phyloP scores from a whole-genome alignment of 2,113 vertebrate genomes.

The Pteropus alecto region DNA sequence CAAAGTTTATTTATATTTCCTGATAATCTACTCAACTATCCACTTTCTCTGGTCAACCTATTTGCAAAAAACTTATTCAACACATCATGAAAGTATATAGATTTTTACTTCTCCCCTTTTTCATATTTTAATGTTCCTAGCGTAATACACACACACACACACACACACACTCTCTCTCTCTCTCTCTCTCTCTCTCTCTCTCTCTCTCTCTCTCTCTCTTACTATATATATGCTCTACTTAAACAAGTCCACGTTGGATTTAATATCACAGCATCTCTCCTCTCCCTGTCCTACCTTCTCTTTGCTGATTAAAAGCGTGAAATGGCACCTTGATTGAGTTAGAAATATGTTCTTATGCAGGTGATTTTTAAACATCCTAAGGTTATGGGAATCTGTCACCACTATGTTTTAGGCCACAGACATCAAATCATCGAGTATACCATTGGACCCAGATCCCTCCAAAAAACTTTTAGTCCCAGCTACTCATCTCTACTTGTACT shows the following conservation, averaged over 20 bases:
- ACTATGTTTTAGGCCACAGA: background rate
- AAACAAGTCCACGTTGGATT: background rate
- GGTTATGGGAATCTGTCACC: background rate
- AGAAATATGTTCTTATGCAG: background rate
- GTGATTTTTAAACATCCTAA: background rate
- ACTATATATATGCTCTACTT: too few relatives aligned
- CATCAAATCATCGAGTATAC: background rate
- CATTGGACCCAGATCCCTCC: background rate
- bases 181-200: too few relatives aligned
- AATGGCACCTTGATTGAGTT: background rate
- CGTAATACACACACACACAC: background rate
- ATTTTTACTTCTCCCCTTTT: conserved; percentile 6
- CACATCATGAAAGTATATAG: background rate
- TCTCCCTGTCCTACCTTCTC: background rate
- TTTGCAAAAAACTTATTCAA: background rate
- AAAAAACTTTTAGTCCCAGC: background rate
- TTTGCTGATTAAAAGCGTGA: background rate
- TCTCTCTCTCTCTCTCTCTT: too few relatives aligned
- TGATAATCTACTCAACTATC: background rate
- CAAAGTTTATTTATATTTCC: conserved; percentile 31
- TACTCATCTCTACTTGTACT: background rate
- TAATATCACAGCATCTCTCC: background rate
- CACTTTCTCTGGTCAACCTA: background rate
- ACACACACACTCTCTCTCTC: background rate
- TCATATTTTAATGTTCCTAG: background rate